phyloP scores from a whole-genome alignment of 2,113 vertebrate species.

The Bujurquina vittata region DNA sequence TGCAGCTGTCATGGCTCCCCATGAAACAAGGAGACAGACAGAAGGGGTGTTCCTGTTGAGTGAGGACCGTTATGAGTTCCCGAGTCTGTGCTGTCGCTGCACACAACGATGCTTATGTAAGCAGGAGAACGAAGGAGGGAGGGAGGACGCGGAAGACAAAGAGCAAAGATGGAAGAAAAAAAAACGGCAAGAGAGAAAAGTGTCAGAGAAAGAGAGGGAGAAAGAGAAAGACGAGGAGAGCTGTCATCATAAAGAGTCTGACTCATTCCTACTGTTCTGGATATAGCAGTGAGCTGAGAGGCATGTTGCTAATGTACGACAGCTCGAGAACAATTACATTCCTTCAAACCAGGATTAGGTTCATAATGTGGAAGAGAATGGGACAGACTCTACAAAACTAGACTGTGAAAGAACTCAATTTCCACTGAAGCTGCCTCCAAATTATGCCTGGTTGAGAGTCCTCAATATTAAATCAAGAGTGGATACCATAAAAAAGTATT shows the following conservation, averaged over 20 bases:
- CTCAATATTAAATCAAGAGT: background rate
- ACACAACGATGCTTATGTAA: slow-evolving; percentile 60
- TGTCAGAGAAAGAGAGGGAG: slow-evolving; percentile 54
- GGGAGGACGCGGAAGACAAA: slow-evolving; percentile 31
- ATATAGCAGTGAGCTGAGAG: slow-evolving; percentile 71
- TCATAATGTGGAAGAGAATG: slow-evolving; percentile 38
- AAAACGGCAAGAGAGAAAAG: slow-evolving; percentile 29
- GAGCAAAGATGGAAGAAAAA: slow-evolving; percentile 10
- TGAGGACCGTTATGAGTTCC: slow-evolving; percentile 47
- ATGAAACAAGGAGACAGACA: slow-evolving; percentile 56
- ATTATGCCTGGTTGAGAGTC: background rate
- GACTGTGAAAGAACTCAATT: slow-evolving; percentile 10
- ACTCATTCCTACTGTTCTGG: slow-evolving; percentile 71
- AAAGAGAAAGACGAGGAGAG: slow-evolving; percentile 40
- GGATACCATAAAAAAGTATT: background rate
- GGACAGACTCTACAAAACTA: slow-evolving; percentile 6
- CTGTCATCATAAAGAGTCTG: slow-evolving; percentile 70
- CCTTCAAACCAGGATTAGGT: slow-evolving; percentile 65
- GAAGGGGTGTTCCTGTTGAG: slow-evolving; percentile 55
- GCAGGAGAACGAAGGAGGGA: slow-evolving; percentile 20
- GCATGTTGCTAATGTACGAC: slow-evolving; percentile 67
- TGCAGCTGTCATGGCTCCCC: slow-evolving; percentile 62
- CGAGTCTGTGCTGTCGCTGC: slow-evolving; percentile 46
- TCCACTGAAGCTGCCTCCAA: slow-evolving; percentile 11
- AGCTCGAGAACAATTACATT: slow-evolving; percentile 71